Conservation (phyloP, 2,113 vertebrate genomes). For the Gymnogyps californianus region DNA sequence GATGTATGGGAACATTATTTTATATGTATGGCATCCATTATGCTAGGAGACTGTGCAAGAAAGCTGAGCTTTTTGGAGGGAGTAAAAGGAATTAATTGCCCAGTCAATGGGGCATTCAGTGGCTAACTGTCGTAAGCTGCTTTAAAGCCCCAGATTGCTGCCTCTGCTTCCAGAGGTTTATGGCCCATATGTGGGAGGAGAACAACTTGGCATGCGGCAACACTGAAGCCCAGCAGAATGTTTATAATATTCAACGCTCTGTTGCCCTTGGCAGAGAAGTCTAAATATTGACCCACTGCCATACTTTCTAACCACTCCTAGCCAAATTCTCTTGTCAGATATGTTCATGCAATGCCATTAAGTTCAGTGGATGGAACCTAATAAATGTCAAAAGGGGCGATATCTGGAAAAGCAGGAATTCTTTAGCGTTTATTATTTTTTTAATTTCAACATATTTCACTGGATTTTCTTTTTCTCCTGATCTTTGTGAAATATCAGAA, state of each 20-base stretch:
- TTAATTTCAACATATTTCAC: background rate
- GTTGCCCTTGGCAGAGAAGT: conserved; percentile 15
- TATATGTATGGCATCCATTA: background rate
- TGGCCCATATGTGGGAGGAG: background rate
- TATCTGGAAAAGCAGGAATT: background rate
- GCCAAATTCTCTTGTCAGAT: background rate
- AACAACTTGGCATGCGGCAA: background rate
- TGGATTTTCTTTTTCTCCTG: background rate
- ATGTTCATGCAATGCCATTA: fast-evolving
- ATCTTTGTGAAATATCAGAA: background rate
- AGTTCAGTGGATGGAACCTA: background rate
- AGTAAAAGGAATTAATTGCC: background rate
- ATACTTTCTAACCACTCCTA: background rate
- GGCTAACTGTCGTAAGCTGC: background rate
- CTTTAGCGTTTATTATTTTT: background rate
- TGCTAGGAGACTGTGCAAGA: background rate
- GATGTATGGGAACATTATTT: background rate
- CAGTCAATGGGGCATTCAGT: background rate
- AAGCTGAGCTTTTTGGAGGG: background rate
- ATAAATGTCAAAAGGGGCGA: background rate
- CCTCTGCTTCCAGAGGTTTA: background rate
- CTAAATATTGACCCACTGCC: background rate
- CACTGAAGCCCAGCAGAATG: background rate
- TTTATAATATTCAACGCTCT: background rate
- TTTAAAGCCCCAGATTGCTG: background rate